A percentile compares a stretch with the other conserved stretches of the same genome.
phyloP scores from a whole-genome alignment of 2,797 vertebrate species.

The Catamblyrhynchus diadema region DNA sequence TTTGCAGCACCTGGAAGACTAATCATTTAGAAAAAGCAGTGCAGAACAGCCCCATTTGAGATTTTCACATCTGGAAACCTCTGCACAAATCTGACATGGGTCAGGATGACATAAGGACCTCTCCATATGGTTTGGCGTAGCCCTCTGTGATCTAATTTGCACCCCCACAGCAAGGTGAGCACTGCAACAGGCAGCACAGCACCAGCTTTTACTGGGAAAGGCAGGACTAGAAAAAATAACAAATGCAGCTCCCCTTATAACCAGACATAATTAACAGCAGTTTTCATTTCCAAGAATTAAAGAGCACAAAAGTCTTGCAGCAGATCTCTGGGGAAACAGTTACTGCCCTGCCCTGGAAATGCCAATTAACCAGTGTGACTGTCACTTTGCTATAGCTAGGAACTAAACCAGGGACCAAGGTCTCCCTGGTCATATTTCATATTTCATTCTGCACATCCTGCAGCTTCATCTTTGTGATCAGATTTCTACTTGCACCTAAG shows the following conservation, averaged over 20 bases:
- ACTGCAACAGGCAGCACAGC: background rate
- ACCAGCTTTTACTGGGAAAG: background rate
- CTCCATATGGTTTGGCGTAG: background rate
- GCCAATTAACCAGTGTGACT: background rate
- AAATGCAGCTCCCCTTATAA: background rate
- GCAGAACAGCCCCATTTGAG: background rate
- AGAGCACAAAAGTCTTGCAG: background rate
- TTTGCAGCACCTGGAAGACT: background rate
- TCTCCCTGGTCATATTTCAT: background rate
- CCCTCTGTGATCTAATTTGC: background rate
- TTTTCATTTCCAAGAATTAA: background rate
- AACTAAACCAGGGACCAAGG: background rate
- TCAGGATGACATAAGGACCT: background rate
- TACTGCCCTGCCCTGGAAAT: background rate
- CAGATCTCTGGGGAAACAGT: background rate
- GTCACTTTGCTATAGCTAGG: background rate
- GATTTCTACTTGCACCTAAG: background rate
- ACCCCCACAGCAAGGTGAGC: background rate
- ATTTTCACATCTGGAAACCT: background rate
- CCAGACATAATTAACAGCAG: background rate
- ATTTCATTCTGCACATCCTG: background rate
- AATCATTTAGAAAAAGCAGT: background rate
- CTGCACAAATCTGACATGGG: background rate
- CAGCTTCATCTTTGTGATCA: background rate
- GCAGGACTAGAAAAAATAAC: background rate